Conservation (phyloP, 1,140 invertebrate species). For the Drosophila pseudoobscura region DNA sequence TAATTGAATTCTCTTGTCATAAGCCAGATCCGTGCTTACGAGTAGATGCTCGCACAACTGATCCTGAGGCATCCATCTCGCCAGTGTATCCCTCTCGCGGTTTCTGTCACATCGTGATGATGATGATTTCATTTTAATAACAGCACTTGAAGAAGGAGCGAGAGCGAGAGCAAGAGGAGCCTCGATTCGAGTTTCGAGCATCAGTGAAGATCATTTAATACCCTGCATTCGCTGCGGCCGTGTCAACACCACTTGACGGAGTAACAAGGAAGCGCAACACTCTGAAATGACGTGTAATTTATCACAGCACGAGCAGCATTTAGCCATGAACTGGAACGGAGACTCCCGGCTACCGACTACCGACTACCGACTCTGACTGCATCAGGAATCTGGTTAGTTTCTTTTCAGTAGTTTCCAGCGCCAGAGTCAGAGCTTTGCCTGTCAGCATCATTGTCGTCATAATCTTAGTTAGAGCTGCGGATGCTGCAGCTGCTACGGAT, state of each 20-base stretch:
- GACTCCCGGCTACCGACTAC: conserved; percentile 5
- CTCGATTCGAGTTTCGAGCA: not conserved
- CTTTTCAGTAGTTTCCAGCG: conserved; percentile 18
- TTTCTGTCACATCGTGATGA: conserved; percentile 72
- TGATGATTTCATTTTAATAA: conserved; percentile 79
- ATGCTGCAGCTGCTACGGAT: conserved; percentile 34
- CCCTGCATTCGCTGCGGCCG: conserved; percentile 43
- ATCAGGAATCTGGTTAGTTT: conserved; percentile 25
- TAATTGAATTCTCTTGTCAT: conserved; percentile 75
- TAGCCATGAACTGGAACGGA: conserved; percentile 71
- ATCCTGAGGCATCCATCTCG: conserved; percentile 31
- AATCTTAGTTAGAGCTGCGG: conserved; percentile 40
- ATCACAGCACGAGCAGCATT: conserved; percentile 76
- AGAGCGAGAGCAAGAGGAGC: not conserved
- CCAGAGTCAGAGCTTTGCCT: conserved; percentile 14
- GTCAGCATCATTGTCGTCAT: conserved; percentile 54
- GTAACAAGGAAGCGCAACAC: conserved; percentile 77
- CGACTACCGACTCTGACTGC: not conserved
- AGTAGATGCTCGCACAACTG: conserved; percentile 37
- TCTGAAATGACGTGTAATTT: conserved; percentile 75
- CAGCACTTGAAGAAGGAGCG: conserved; percentile 55
- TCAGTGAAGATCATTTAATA: conserved; percentile 45
- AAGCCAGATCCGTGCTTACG: conserved; percentile 51
- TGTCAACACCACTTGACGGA: conserved; percentile 77
- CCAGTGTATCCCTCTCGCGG: conserved; percentile 33